phyloP scores from a whole-genome alignment of 2,888 invertebrate genomes.

The Tribolium freemani region DNA sequence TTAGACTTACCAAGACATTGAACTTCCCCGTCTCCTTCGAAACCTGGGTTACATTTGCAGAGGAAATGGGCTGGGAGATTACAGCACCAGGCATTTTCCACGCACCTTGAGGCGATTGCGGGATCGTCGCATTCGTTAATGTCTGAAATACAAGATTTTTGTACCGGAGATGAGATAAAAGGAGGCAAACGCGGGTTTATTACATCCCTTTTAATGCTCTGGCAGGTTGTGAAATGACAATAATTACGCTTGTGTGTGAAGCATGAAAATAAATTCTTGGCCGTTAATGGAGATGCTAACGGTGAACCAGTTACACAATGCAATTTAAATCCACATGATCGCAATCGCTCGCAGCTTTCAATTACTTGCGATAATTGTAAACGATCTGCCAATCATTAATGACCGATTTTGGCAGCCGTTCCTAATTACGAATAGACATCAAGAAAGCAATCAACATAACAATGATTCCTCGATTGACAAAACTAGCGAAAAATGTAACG shows the following conservation, averaged over 20 bases:
- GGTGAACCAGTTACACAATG: constrained; percentile 28
- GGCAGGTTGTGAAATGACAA: constrained; percentile 3
- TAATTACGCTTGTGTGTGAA: constrained; percentile 5
- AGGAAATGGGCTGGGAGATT: constrained; percentile 95
- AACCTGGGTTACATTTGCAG: constrained; percentile 93
- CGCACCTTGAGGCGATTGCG: constrained; percentile 85
- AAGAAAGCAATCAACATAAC: no score
- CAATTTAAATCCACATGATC: constrained; percentile 16
- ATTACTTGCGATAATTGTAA: constrained; percentile 13
- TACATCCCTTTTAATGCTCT: constrained; percentile 2
- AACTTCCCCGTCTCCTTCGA: constrained; percentile 91
- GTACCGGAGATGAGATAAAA: not conserved
- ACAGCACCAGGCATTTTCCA: constrained; percentile 93
- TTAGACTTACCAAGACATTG: constrained; percentile 80
- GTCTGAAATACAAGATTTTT: constrained; percentile 71
- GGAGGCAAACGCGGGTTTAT: not conserved
- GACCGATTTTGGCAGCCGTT: not conserved
- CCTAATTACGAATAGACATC: no score
- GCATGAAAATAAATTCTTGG: constrained; percentile 12
- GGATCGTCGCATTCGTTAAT: constrained; percentile 96
- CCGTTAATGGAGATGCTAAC: constrained; percentile 25
- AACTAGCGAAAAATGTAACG: not conserved
- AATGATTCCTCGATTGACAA: no score
- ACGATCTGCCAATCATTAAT: constrained; percentile 8
- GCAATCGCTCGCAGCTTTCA: constrained; percentile 17